Evolutionary conservation across 2,113 vertebrate species (phyloP).

Genomic region (Lycaon pictus): DNA sequence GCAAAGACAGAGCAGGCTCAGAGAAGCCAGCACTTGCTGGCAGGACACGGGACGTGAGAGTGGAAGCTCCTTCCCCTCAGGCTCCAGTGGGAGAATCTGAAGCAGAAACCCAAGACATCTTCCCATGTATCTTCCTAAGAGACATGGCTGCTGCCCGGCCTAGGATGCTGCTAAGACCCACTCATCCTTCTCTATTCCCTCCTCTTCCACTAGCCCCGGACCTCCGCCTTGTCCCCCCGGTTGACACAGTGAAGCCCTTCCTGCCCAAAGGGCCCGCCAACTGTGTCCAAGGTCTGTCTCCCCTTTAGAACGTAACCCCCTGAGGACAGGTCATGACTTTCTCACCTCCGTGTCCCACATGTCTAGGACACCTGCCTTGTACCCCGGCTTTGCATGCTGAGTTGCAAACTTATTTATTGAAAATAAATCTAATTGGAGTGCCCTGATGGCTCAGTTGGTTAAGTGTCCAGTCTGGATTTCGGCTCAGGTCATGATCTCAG

Average conservation of each 20-base stretch:
- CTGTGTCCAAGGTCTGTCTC: fast-evolving
- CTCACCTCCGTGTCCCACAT: fast-evolving
- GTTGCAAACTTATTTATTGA: neutral
- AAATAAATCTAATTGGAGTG: neutral
- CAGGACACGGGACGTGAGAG: fast-evolving
- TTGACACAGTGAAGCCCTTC: neutral
- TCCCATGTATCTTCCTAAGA: neutral
- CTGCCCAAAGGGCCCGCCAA: neutral
- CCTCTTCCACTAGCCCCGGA: no score
- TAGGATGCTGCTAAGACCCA: fast-evolving
- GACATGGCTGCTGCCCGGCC: neutral
- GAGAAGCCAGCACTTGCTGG: fast-evolving
- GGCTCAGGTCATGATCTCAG: neutral
- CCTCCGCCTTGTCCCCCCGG: fast-evolving
- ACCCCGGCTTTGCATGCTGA: fast-evolving
- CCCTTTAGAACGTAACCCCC: neutral
- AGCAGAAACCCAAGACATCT: fast-evolving
- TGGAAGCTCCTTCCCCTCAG: fast-evolving
- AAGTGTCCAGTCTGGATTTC: neutral
- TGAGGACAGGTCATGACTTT: no score
- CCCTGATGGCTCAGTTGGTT: neutral
- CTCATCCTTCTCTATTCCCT: fast-evolving
- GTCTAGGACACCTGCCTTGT: fast-evolving
- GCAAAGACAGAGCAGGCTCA: fast-evolving
- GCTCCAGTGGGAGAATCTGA: fast-evolving